A percentile compares a stretch with the other conserved stretches of the same genome.
Evolutionary conservation across 2,113 vertebrate species (phyloP).

Genomic region (Columba janthina): DNA sequence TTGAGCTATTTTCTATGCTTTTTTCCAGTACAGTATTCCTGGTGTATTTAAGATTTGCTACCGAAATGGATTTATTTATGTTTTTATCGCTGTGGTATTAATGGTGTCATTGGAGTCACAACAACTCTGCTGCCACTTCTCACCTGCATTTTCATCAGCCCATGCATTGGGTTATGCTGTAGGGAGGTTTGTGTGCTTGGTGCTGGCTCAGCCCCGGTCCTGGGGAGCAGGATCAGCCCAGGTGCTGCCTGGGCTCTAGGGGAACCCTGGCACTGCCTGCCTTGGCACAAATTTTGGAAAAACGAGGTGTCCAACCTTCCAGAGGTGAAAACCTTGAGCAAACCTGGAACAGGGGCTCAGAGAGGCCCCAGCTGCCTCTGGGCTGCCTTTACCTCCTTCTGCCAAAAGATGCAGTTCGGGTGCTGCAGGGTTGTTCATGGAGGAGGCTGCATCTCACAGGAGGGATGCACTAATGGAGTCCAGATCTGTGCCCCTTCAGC

Average conservation of each 20-base stretch:
- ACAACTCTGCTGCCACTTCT: not conserved
- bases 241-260: fast-evolving
- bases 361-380: not conserved
- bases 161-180: fast-evolving
- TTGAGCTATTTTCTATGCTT: not conserved
- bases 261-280: not conserved
- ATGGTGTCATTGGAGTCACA: not conserved
- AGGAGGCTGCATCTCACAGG: fast-evolving
- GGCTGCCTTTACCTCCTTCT: not conserved
- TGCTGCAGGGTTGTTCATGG: not conserved
- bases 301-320: not conserved
- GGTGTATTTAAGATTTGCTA: not conserved
- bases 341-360: not conserved
- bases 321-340: not conserved
- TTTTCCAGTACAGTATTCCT: not conserved
- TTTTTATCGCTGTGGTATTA: not conserved
- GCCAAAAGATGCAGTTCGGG: not conserved
- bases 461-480: not conserved
- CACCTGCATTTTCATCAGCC: not conserved
- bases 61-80: not conserved
- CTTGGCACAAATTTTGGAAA: not conserved
- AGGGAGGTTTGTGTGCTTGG: not conserved
- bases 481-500: not conserved
- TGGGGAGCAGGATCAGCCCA: not conserved
- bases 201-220: not conserved